A percentile compares a stretch with the other conserved stretches of the same genome.
Evolutionary conservation across 2,888 invertebrate genomes (phyloP).

Genomic region (Plusia festucae): DNA sequence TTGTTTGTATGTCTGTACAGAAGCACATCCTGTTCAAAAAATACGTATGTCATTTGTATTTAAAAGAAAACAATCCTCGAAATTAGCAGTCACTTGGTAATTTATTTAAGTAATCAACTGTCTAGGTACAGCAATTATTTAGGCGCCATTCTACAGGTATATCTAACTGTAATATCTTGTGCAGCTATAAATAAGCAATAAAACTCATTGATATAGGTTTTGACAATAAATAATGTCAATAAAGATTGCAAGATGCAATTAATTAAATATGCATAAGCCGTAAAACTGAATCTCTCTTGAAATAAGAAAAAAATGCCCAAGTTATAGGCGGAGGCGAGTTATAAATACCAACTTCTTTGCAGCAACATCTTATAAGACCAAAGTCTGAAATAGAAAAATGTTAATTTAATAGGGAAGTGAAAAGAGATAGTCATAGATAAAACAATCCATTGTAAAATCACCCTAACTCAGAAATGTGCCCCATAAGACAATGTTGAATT

Average conservation of each 20-base stretch:
- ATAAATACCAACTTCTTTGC: background rate
- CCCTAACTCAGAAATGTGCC: too few relatives aligned
- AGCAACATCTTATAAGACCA: background rate
- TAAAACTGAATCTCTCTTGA: conserved; percentile 69
- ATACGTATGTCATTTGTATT: too few relatives aligned
- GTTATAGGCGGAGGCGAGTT: conserved; percentile 46
- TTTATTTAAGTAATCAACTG: conserved; percentile 2
- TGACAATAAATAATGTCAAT: conserved; percentile 64
- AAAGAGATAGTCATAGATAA: background rate
- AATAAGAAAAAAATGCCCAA: conserved; percentile 43
- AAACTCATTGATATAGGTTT: conserved; percentile 60
- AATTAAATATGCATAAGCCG: conserved; percentile 72
- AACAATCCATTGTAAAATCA: background rate
- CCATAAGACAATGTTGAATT: background rate
- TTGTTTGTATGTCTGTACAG: too few relatives aligned
- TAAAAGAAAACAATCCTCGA: background rate
- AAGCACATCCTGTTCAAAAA: too few relatives aligned
- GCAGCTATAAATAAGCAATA: conserved; percentile 53
- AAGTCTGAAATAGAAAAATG: background rate
- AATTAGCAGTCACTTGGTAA: background rate
- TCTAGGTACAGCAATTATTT: conserved; percentile 27
- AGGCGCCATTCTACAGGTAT: conserved; percentile 28
- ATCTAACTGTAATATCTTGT: conserved; percentile 24
- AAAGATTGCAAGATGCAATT: conserved; percentile 67
- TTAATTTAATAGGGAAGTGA: background rate